Evolutionary conservation across 1,140 invertebrate genomes (phyloP).

Genomic region (Vollenhovia emeryi): DNA sequence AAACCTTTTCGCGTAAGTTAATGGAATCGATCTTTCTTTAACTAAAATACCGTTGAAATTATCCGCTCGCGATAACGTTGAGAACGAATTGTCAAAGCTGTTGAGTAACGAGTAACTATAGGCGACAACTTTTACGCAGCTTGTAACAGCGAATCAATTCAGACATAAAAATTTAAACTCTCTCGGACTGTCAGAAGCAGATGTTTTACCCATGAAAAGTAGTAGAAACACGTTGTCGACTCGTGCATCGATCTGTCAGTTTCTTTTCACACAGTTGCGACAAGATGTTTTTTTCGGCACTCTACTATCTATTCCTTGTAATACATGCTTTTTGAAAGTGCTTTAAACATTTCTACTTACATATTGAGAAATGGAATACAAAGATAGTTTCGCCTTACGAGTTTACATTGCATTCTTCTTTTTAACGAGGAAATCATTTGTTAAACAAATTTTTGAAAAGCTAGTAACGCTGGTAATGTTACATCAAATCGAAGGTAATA

Average conservation of each 20-base stretch:
- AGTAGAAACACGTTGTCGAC: not conserved
- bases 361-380: too few species aligned
- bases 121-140: slow-evolving; percentile 47
- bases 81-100: slow-evolving; percentile 11
- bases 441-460: too few species aligned
- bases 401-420: too few species aligned
- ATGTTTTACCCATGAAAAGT: slow-evolving; percentile 4
- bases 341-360: too few species aligned
- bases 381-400: too few species aligned
- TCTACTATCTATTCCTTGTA: not conserved
- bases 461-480: too few species aligned
- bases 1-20: not conserved
- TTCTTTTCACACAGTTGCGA: not conserved
- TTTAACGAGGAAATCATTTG: too few species aligned
- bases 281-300: slow-evolving; percentile 12
- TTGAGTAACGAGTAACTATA: slow-evolving; percentile 51
- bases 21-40: not conserved
- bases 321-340: not conserved
- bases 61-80: not conserved
- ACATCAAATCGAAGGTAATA: too few species aligned
- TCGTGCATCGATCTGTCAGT: not conserved
- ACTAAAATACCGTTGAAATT: not conserved
- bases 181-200: not conserved
- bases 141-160: slow-evolving; percentile 50
- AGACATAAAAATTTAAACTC: slow-evolving; percentile 43